Base-by-base conservation (phyloP, 2,797 vertebrate species). In the Xenopus petersii region DNA sequence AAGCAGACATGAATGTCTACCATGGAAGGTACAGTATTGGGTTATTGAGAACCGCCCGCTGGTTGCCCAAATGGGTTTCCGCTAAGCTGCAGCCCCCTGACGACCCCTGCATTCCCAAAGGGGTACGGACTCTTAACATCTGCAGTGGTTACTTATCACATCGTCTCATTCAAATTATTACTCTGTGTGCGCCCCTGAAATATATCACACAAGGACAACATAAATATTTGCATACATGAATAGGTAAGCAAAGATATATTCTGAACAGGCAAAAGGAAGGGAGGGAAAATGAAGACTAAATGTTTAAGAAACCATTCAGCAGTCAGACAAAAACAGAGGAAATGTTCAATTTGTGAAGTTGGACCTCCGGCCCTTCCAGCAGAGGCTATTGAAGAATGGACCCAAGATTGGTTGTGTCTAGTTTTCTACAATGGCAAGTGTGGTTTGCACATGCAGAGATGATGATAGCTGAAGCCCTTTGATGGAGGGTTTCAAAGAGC, bases 361-460 rank as follows among this genome's bases (percentile, higher is more conserved):
- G 4, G 9, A 61, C 24, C 21, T 33, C 47, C 33, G 46, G 47
- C 17, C 26, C 61, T 6, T 33, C 60, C 36, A 64, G 46, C 24
- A 55, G 36, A 42, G 61, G 42, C n/a, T 42, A 10, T 46, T 76
- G 48, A 42, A 12, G 47, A 33, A 42, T 60, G 1, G n/a, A 3
- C 24, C 13, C n/a, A 42, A 16, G 36, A 16, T 60, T 56, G 55
- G 54, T 64, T 42, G 59, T 60, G 64, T 64, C 30, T 60, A 26
- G 24, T 60, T 26, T 24, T 60, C 58, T 61, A 24, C 15, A 49
- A 68, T 69, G 59, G 59, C 70, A 77, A 70, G 63, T 64, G 51
- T 59, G 24, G n/a, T 64, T 74, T 70, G 47, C 61, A 59, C 66
- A 79, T 74, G 67, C 71, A 74, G 56, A 36, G 56, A 64, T 66